phyloP scores from a whole-genome alignment of 2,113 vertebrate genomes.

The Lota lota region DNA sequence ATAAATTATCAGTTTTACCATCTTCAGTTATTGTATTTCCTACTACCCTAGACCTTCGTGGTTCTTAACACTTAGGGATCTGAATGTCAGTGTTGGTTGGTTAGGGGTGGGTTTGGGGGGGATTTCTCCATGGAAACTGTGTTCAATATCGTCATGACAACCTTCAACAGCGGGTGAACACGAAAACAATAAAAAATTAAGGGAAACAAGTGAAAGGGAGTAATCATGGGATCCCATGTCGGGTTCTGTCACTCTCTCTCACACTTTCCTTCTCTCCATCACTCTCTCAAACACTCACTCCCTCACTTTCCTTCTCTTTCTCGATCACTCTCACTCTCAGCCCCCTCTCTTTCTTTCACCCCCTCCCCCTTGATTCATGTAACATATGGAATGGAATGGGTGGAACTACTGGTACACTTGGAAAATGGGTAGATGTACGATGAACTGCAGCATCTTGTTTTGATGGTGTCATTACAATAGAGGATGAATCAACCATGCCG shows the following conservation, averaged over 20 bases:
- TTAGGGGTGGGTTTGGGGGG: conserved; percentile 31
- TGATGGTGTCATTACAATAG: too few species aligned
- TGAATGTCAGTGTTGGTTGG: conserved; percentile 44
- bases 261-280: conserved; percentile 8
- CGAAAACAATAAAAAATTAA: conserved; percentile 36
- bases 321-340: too few species aligned
- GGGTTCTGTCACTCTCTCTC: neutral
- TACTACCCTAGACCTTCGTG: conserved; percentile 8
- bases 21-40: neutral
- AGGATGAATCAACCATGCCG: too few species aligned
- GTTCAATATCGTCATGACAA: conserved; percentile 77
- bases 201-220: conserved; percentile 48
- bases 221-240: conserved; percentile 36
- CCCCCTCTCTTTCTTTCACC: conserved; percentile 5
- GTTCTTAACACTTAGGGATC: too few species aligned
- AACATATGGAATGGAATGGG: neutral
- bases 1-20: too few species aligned
- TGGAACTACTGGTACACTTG: too few species aligned
- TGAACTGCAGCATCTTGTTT: too few species aligned
- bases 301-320: too few species aligned
- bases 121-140: conserved; percentile 76
- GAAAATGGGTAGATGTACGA: too few species aligned
- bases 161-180: conserved; percentile 58
- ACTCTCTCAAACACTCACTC: too few species aligned
- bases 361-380: conserved; percentile 1